phyloP scores from a whole-genome alignment of 2,113 vertebrate species.

The Ondatra zibethicus region DNA sequence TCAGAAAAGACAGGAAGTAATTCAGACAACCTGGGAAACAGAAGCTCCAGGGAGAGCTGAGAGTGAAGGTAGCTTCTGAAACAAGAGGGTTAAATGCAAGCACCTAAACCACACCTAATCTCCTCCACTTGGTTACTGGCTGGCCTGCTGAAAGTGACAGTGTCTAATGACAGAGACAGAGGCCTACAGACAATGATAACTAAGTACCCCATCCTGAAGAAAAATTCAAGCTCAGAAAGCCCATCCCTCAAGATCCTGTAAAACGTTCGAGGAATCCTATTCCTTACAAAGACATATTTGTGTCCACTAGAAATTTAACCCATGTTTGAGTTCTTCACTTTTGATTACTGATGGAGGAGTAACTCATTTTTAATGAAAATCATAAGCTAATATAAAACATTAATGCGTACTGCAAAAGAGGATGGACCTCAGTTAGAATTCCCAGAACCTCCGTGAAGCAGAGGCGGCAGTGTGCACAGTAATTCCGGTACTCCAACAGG shows the following conservation, averaged over 20 bases:
- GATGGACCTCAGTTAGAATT: background rate
- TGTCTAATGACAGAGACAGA: background rate
- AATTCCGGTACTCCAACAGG: background rate
- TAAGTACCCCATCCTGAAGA: background rate
- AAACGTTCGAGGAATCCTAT: background rate
- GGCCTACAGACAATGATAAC: background rate
- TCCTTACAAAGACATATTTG: background rate
- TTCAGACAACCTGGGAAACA: background rate
- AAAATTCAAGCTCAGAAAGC: background rate
- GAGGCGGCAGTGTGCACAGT: background rate
- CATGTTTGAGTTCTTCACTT: background rate
- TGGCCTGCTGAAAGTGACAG: background rate
- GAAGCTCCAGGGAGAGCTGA: background rate
- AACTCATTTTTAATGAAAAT: slow-evolving; percentile 9
- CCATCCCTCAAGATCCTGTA: background rate
- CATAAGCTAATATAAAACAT: background rate
- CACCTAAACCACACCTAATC: background rate
- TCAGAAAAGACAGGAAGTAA: background rate
- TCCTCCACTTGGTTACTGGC: background rate
- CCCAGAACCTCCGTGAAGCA: background rate
- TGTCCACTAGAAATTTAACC: background rate
- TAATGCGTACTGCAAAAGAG: background rate
- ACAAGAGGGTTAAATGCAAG: background rate
- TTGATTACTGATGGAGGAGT: background rate
- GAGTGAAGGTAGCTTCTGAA: background rate